Percentiles rank a stretch among this genome's conserved stretches.
Conservation (phyloP, 2,888 invertebrate genomes). For the Drosophila incognita region DNA sequence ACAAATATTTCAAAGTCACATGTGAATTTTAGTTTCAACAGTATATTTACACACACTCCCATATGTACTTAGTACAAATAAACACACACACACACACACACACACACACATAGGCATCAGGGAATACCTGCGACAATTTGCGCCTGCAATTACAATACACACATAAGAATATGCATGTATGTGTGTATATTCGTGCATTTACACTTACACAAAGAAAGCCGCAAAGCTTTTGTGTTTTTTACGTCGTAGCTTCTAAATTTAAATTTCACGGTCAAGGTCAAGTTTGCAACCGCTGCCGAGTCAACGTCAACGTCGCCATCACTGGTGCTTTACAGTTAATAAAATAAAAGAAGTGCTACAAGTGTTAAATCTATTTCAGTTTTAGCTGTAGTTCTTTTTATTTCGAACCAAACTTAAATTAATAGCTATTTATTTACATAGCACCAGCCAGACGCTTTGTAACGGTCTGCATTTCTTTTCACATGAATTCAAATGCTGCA, state of each 20-base stretch:
- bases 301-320: constrained; percentile 31
- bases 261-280: constrained; percentile 84
- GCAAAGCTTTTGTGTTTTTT: constrained; percentile 66
- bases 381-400: background rate
- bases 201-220: constrained; percentile 42
- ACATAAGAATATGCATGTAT: constrained; percentile 5
- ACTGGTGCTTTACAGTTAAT: constrained; percentile 32
- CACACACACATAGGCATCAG: background rate
- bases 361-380: background rate
- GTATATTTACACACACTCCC: background rate
- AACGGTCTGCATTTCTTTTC: constrained; percentile 10
- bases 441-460: background rate
- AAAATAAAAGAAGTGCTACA: constrained; percentile 40
- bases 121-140: constrained; percentile 44
- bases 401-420: background rate
- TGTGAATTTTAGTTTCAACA: constrained; percentile 23
- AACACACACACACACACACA: background rate
- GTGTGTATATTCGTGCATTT: constrained; percentile 2
- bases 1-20: constrained; percentile 23
- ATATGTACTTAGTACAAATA: background rate
- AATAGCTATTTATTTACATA: background rate
- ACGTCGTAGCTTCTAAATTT: constrained; percentile 82
- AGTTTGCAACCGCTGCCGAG: constrained; percentile 68
- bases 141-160: constrained; percentile 18
- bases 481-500: constrained; percentile 15